phyloP scores from a whole-genome alignment of 2,888 invertebrate species.

The Aplocera efformata region DNA sequence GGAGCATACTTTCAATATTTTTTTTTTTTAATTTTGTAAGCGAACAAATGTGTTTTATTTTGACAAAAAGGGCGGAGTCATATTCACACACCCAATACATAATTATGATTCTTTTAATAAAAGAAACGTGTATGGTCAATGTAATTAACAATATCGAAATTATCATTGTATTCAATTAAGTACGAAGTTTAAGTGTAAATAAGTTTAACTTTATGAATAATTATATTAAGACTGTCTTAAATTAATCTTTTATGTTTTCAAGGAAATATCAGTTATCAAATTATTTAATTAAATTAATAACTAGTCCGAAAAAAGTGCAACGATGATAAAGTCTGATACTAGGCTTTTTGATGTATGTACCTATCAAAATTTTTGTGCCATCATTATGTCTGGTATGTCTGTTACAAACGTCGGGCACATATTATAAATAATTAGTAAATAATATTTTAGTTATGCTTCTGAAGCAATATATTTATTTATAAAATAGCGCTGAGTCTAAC shows the following conservation, averaged over 20 bases:
- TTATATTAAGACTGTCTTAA: conserved; percentile 46
- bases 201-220: conserved; percentile 1
- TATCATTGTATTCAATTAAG: too few species aligned
- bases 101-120: too few species aligned
- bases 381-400: conserved; percentile 33
- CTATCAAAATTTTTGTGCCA: conserved; percentile 42
- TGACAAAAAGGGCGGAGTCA: too few species aligned
- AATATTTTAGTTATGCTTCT: conserved; percentile 12
- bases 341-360: conserved; percentile 24
- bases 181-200: conserved; percentile 15
- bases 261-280: conserved; percentile 37
- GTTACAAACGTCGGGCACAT: conserved; percentile 25
- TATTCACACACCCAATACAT: too few species aligned
- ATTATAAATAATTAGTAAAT: conserved; percentile 7
- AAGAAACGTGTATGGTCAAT: too few species aligned
- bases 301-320: conserved; percentile 50
- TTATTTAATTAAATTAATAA: conserved; percentile 31
- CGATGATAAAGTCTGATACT: conserved; percentile 34
- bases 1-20: too few species aligned
- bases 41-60: too few species aligned
- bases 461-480: conserved; percentile 14
- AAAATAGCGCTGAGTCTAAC: background rate
- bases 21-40: too few species aligned
- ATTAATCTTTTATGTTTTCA: conserved; percentile 44
- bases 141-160: too few species aligned